Evolutionary conservation across 2,888 invertebrate genomes (phyloP), one percentile per base, ranked within the genome.

Genomic region (Balanococcus diminutus): DNA sequence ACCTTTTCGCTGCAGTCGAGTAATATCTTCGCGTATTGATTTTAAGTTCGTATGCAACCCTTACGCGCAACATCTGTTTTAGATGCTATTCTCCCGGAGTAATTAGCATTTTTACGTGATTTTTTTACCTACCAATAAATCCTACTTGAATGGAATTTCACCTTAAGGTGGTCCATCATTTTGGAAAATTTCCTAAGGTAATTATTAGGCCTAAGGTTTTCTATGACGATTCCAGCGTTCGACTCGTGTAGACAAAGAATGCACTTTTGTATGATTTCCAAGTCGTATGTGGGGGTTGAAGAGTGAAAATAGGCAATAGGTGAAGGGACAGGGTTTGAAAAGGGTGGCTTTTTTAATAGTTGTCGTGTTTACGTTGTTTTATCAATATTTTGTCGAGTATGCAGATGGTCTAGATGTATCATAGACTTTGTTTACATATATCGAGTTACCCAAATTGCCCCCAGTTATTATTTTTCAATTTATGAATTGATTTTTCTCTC

Each of bases 61-160:
- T 79, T 79, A 19, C 28, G 75, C 75, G 75, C 75, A 79, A 79
- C 75, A 79, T 79, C 75, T 79, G 75, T 79, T 56, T 19, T 56
- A 5, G 8, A 22, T 22, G 56, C 22, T 6, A 2, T 56, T 22
- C 51, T 51, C 22, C 9, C 19, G 6, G 19, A 56, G 22, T 56
- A 56, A 56, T 56, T 56, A 56, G 19, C 51, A 28, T 67, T 67
- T 67, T 4, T 28, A 25, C 28, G 67, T 25, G 28, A 67, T 8
- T 28, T 25, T 46, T 46, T 56, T 22, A 4, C 36, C 36, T 8
- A 1, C 2, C 56, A 56, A 8, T 22, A 22, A 22, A 19, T n/a
- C n/a, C n/a, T n/a, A n/a, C n/a, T n/a, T 19, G 51, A 19, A 56
- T 56, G 56, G 56, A 56, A 56, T 22, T 56, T 22, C 22, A 56